Percentiles rank a stretch among this genome's conserved stretches.
Conservation (phyloP, 1,140 invertebrate species). For the Akabosia matsudoensis region DNA sequence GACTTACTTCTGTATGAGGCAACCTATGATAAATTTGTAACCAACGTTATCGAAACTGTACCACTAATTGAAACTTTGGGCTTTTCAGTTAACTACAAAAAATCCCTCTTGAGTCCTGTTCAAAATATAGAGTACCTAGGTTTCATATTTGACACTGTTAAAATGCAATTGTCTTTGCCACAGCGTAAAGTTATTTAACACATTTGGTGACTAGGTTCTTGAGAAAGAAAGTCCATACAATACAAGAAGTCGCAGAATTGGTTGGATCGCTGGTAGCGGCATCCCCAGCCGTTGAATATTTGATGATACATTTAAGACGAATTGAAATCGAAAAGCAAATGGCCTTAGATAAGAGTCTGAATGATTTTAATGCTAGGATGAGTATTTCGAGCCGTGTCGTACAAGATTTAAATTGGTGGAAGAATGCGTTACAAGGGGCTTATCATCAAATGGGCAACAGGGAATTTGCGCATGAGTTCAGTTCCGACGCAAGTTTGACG, state of each 20-base stretch:
- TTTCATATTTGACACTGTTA: conserved; percentile 23
- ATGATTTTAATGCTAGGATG: not conserved
- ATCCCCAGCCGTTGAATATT: conserved; percentile 25
- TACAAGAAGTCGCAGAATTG: conserved; percentile 16
- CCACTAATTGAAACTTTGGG: conserved; percentile 22
- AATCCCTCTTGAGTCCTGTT: conserved; percentile 16
- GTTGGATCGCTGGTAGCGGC: conserved; percentile 23
- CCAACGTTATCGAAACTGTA: not conserved
- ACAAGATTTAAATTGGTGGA: conserved; percentile 29
- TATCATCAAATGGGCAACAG: not conserved
- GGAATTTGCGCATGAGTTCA: conserved; percentile 1
- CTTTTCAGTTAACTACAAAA: conserved; percentile 24
- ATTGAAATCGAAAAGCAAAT: not conserved
- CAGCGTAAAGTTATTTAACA: not conserved
- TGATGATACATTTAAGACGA: conserved; percentile 23
- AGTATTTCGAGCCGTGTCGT: not conserved
- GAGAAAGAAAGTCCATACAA: not conserved
- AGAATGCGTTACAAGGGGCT: not conserved
- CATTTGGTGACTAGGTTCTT: not conserved
- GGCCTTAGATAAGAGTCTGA: not conserved
- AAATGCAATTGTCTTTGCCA: not conserved
- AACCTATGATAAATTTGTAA: not conserved
- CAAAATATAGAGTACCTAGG: conserved; percentile 29
- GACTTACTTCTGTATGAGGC: conserved; percentile 33
- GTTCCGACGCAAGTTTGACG: conserved; percentile 13